Base-by-base conservation (phyloP, 2,888 invertebrate species). In the Caenorhabditis imperialis region DNA sequence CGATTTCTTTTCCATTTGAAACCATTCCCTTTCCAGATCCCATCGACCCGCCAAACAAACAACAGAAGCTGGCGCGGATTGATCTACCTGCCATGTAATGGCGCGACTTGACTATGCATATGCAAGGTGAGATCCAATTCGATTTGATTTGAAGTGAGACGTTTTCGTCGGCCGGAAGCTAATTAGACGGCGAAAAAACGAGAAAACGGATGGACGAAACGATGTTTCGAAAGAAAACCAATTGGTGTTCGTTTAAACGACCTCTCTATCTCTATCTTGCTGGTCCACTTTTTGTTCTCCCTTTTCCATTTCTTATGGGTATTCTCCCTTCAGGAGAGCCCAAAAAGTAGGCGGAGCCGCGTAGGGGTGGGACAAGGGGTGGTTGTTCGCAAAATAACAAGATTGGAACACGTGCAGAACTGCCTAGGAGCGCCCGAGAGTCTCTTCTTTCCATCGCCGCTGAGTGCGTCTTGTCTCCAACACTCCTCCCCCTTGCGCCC, bases 31-130 rank as follows among this genome's bases (percentile, higher is more conserved):
- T 61, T 67, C 22, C 67, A 67, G 67, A 67, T 67, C 57, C 48
- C 47, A 51, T 48, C 67, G 67, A 54, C 57, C 22, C 35, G 44
- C 48, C 37, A 42, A 54, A 44, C 44, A 54, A 16, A 37, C 35
- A 44, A 18, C 18, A 35, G 18, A 12, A 16, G 50, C 33, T 55
- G 45, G 33, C 22, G n/a, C 7, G 51, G 35, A 35, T 50, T 51
- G 50, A 67, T 67, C 57, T 18, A 27, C 40, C 18, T 67, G 67
- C 67, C 67, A 74, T 67, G 75, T 63, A 51, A 75, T 75, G 75
- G 75, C 75, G 69, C 69, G 75, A 37, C 63, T 75, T 44, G 75
- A 75, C 44, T 75, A 75, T 61, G 75, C 75, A 57, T 75, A 75
- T 70, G 75, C 63, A 62, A 75, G 75, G 75, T 75, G 16, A 57